Conservation (phyloP, 2,888 invertebrate species). For the Nemotelus pantherinus region DNA sequence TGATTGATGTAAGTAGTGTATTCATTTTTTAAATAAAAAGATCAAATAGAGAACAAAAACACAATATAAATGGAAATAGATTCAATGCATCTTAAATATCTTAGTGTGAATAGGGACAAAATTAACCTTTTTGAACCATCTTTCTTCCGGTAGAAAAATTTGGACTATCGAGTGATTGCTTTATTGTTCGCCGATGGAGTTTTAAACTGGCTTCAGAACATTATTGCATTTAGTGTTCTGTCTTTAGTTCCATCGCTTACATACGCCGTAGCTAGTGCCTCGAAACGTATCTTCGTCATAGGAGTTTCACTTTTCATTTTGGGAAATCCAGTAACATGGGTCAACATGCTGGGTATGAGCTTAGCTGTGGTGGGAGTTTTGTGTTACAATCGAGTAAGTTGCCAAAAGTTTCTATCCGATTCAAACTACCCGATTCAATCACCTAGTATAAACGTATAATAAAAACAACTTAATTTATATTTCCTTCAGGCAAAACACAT, state of each 20-base stretch:
- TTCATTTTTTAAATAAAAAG: too few species aligned
- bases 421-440: too few species aligned
- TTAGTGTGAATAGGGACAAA: neutral
- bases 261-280: conserved; percentile 95
- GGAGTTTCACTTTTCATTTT: conserved; percentile 85
- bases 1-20: neutral
- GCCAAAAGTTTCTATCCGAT: neutral
- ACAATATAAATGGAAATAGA: too few species aligned
- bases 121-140: neutral
- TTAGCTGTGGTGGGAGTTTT: conserved; percentile 90
- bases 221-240: conserved; percentile 92
- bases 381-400: conserved; percentile 82
- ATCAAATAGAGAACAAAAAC: too few species aligned
- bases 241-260: conserved; percentile 92
- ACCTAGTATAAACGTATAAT: neutral
- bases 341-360: conserved; percentile 90
- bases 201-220: conserved; percentile 93
- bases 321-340: conserved; percentile 88
- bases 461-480: neutral
- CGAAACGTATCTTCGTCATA: conserved; percentile 93
- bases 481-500: conserved; percentile 75
- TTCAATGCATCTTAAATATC: too few species aligned
- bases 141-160: conserved; percentile 63
- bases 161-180: conserved; percentile 69
- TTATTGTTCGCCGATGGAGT: conserved; percentile 82